Evolutionary conservation across 2,888 invertebrate genomes (phyloP), one percentile per base, ranked within the genome.

Genomic region (Dynastes maya): DNA sequence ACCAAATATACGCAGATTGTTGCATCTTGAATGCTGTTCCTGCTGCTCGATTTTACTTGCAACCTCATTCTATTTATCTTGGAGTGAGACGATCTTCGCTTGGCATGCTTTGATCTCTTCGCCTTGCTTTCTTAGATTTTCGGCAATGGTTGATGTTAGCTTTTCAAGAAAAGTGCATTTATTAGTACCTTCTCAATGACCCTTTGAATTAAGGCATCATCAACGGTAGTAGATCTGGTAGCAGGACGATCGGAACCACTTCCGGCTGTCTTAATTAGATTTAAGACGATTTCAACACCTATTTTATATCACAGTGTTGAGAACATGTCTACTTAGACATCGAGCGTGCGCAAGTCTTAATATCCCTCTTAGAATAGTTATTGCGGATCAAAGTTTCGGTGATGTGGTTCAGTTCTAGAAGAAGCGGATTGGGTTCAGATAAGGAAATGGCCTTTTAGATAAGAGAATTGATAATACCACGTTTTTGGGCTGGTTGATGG

Each of bases 1-100:
- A n/a, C 70, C 70, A 22, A 70, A 70, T 49, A 70, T 70, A 6
- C 45, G 16, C 1, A 70, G 29, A 27, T 70, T 70, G 8, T 49
- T 70, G 13, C 6, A 40, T 45, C 70, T 4, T 9, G 70, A 70
- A 49, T 70, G 49, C 22, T 70, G 70, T 49, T 70, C 49, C 5
- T 70, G 70, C 4, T 27, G 16, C 13, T 70, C 70, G 5, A 49
- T 16, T 22, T 27, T 29, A 6, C 6, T 13, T 3, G 27, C 1
- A 1, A 63, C 6, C 6, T 63, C 29, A 11, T 27, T 6, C 2
- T 13, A 27, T 29, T 63, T 11, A 6, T 63, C 6, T 63, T 63
- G 29, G 3, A 63, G 13, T 32, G 13, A 5, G 29, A 32, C 29
- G 0, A 32, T 4, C 63, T 32, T 32, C 6, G 13, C 27, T 13